Evolutionary conservation across 2,888 invertebrate species (phyloP).

Genomic region (Pelosia muscerda): DNA sequence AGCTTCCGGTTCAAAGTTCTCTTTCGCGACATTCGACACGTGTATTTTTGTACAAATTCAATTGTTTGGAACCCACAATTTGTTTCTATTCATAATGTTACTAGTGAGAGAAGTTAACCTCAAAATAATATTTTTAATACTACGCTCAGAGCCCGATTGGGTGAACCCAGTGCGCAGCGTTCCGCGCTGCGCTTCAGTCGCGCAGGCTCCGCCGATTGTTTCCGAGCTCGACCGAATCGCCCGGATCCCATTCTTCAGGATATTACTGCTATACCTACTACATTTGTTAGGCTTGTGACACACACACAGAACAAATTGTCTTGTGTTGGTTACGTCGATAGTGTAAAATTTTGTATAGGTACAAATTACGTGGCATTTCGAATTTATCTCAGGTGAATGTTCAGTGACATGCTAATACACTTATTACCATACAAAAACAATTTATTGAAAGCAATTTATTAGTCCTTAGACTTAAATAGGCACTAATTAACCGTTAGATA

Average conservation of each 20-base stretch:
- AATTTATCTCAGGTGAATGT: background rate
- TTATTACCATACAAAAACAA: background rate
- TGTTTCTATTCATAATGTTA: slow-evolving; percentile 69
- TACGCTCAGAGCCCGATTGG: slow-evolving; percentile 81
- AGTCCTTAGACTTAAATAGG: too few species aligned
- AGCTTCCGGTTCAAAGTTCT: slow-evolving; percentile 80
- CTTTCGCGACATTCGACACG: slow-evolving; percentile 84
- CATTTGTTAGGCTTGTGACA: slow-evolving; percentile 44
- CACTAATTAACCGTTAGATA: too few species aligned
- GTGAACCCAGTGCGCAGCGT: slow-evolving; percentile 68
- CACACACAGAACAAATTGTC: background rate
- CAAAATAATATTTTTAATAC: slow-evolving; percentile 84
- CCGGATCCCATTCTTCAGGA: slow-evolving; percentile 48
- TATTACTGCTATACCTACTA: slow-evolving; percentile 48
- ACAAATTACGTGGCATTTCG: background rate
- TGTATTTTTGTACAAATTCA: slow-evolving; percentile 61
- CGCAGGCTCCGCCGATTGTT: slow-evolving; percentile 71
- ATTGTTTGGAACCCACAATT: slow-evolving; percentile 61
- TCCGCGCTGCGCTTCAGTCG: slow-evolving; percentile 59
- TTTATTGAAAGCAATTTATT: too few species aligned
- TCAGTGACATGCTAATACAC: background rate
- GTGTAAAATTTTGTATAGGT: background rate
- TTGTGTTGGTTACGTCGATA: background rate
- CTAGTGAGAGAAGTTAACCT: slow-evolving; percentile 78
- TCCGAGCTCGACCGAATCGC: slow-evolving; percentile 65